These are phyloP conservation scores for Myoxocephalus aenaeus DNA, from an alignment of 2,797 vertebrate species.

Conservation along the genomic window DNA sequence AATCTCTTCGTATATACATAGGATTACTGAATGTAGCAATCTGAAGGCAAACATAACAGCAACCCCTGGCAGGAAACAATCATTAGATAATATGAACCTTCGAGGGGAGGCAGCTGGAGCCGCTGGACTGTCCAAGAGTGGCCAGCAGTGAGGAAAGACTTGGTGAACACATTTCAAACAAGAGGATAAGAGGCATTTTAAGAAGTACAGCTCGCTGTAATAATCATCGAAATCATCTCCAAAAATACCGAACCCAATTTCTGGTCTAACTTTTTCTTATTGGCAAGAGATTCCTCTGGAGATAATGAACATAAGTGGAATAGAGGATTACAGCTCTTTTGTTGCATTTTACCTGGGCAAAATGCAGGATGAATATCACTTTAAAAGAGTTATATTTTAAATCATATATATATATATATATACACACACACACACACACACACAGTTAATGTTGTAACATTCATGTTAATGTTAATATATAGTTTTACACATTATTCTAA, in stretches of 20 bases:
- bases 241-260: not conserved
- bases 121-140: not conserved
- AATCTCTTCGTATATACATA: conserved; percentile 37
- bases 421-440: not conserved
- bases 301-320: not conserved
- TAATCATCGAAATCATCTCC: not conserved
- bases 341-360: not conserved
- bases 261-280: not conserved
- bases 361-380: not conserved
- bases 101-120: conserved; percentile 34
- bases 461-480: not conserved
- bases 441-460: not conserved
- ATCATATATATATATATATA: too few relatives aligned
- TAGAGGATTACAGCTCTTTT: not conserved
- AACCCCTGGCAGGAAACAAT: conserved; percentile 60
- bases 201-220: not conserved
- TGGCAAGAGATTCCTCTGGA: not conserved
- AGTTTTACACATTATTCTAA: not conserved
- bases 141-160: not conserved
- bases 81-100: conserved; percentile 58
- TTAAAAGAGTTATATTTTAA: not conserved
- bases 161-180: not conserved
- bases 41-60: conserved; percentile 25
- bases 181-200: not conserved
- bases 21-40: conserved; percentile 42